Base-by-base conservation (phyloP, 2,797 vertebrate genomes). In the Brachymystax lenok region DNA sequence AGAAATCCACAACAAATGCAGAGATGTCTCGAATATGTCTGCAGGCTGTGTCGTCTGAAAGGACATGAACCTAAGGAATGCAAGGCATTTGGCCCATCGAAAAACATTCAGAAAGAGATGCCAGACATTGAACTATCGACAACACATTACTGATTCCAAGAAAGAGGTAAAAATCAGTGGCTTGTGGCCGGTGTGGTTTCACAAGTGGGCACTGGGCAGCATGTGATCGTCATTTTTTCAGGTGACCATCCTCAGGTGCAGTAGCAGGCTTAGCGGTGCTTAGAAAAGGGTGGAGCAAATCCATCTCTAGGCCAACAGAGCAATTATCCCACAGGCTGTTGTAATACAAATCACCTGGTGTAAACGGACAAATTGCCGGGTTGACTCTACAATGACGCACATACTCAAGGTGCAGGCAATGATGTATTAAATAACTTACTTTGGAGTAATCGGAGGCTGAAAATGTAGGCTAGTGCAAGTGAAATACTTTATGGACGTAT, bases 291-390 rank as follows among this genome's bases (percentile, higher is more conserved):
- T 52, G 27, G 51, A 27, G 5, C 51, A 17, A 52, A 27, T 27
- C 51, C 51, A 72, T 72, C 46, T 54, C 70, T 17, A 2, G 46
- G 69, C 14, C 46, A 70, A 71, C 69, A 71, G 16, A 10, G 50
- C 6, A 52, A 54, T 54, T 30, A 54, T 24, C 21, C 70, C 14
- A 52, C 21, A 71, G 50, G 50, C 50, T 16, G 50, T 19, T 28
- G 51, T 54, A 56, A 56, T 69, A 69, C 67, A 72, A 72, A 51
- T 56, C 67, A 19, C 19, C 67, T 14, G 30, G 30, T 72, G 17
- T 30, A 30, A 54, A 30, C 16, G 14, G 50, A 28, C 70, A 56
- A n/a, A 40, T 16, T 33, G 19, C 17, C 6, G 0, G 67, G 50
- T 71, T 30, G 50, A 28, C 51, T 54, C 7, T 4, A 28, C 6